Conservation (phyloP, 2,888 invertebrate genomes). For the Notodonta ziczac region DNA sequence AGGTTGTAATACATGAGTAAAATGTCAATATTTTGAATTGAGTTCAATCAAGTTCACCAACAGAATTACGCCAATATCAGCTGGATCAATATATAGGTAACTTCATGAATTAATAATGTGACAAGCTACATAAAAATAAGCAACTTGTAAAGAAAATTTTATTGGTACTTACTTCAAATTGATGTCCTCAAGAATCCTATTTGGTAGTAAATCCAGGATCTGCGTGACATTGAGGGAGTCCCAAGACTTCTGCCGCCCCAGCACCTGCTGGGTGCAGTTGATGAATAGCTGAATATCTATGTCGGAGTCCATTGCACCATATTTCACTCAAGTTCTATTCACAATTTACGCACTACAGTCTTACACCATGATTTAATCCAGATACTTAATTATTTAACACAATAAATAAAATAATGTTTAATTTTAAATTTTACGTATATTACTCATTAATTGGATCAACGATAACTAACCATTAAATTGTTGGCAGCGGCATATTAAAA, state of each 20-base stretch:
- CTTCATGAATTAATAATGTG: too few relatives aligned
- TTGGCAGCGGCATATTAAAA: background rate
- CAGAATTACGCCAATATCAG: too few relatives aligned
- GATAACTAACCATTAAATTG: slow-evolving; percentile 16
- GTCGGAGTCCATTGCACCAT: slow-evolving; percentile 70
- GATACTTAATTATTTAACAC: background rate
- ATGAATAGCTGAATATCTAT: slow-evolving; percentile 71
- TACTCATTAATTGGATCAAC: slow-evolving; percentile 12
- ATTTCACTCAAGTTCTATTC: slow-evolving; percentile 27
- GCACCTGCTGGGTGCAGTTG: slow-evolving; percentile 75
- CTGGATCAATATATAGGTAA: too few relatives aligned
- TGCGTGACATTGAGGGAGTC: slow-evolving; percentile 72
- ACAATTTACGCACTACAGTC: too few relatives aligned
- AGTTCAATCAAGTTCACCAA: too few relatives aligned
- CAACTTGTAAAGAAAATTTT: background rate
- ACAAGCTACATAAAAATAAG: background rate
- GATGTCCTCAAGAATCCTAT: slow-evolving; percentile 69
- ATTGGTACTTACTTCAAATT: slow-evolving; percentile 69
- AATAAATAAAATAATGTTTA: background rate
- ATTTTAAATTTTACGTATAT: slow-evolving; percentile 1
- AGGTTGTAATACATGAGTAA: too few relatives aligned
- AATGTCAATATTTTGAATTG: too few relatives aligned
- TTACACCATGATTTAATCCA: background rate
- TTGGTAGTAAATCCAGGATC: slow-evolving; percentile 69
- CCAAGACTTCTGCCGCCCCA: slow-evolving; percentile 65